Conservation (phyloP, 64 coral and sea anemone genomes). For the Trachythela sp. region DNA sequence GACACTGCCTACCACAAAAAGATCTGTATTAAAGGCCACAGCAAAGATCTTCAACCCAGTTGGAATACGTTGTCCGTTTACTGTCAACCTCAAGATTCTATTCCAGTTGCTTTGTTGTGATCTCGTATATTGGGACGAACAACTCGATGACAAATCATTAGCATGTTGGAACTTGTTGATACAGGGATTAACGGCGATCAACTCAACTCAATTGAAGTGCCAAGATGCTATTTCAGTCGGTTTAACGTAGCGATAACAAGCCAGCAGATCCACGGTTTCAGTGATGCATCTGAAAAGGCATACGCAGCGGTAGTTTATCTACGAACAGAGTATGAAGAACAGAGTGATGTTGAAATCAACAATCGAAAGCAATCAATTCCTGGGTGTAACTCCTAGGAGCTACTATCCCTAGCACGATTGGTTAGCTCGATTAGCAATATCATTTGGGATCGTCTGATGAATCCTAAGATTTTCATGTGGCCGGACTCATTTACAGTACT, state of each 20-base stretch:
- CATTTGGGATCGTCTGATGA: too few species aligned
- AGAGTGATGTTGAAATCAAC: too few species aligned
- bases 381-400: too few species aligned
- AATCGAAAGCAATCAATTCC: too few species aligned
- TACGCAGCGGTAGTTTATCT: conserved; percentile 25
- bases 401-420: too few species aligned
- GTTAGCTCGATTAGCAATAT: too few species aligned
- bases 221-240: conserved; percentile 15
- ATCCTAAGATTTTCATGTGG: too few species aligned
- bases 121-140: neutral
- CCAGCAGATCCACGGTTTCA: neutral
- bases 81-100: conserved; percentile 4
- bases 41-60: neutral
- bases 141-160: neutral
- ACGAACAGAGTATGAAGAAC: too few species aligned
- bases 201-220: neutral
- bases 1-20: neutral
- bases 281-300: conserved; percentile 30
- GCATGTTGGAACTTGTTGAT: neutral
- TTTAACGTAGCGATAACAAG: neutral
- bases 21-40: neutral
- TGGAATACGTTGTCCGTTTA: neutral
- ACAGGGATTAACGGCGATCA: neutral
- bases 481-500: too few species aligned
- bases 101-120: neutral